Percentiles rank a stretch among this genome's conserved stretches.
Conservation (phyloP, 2,113 vertebrate species). For the Spheniscus mendiculus region DNA sequence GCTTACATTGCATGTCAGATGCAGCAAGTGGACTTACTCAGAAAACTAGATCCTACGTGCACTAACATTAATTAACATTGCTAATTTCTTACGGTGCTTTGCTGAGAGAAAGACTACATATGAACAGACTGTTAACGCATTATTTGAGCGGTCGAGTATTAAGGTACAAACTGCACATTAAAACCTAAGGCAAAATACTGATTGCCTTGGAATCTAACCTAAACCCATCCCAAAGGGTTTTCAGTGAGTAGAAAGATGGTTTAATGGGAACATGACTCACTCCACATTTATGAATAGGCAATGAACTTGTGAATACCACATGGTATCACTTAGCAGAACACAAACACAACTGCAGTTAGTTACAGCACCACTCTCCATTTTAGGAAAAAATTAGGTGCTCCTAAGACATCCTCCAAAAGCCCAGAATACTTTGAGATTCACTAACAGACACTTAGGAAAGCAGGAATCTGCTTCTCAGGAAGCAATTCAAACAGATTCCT, state of each 20-base stretch:
- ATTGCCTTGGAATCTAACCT: neutral
- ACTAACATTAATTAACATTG: neutral
- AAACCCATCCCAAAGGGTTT: neutral
- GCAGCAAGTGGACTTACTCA: neutral
- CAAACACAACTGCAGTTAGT: neutral
- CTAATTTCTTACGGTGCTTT: neutral
- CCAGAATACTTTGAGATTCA: neutral
- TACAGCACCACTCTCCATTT: neutral
- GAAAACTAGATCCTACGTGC: neutral
- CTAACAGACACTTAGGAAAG: neutral
- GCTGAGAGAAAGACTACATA: no score
- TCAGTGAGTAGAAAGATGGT: neutral
- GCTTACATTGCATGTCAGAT: accelerated
- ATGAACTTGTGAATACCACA: neutral
- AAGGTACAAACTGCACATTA: neutral
- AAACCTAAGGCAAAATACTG: neutral
- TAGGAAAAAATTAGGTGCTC: neutral
- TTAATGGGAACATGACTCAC: neutral
- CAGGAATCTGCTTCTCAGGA: neutral
- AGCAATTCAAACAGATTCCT: neutral
- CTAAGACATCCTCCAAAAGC: neutral
- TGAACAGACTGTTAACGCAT: accelerated
- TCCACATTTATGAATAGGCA: neutral
- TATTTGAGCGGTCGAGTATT: no score
- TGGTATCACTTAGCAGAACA: neutral